Conservation (phyloP, 2,797 vertebrate genomes). For the Brotula barbata region DNA sequence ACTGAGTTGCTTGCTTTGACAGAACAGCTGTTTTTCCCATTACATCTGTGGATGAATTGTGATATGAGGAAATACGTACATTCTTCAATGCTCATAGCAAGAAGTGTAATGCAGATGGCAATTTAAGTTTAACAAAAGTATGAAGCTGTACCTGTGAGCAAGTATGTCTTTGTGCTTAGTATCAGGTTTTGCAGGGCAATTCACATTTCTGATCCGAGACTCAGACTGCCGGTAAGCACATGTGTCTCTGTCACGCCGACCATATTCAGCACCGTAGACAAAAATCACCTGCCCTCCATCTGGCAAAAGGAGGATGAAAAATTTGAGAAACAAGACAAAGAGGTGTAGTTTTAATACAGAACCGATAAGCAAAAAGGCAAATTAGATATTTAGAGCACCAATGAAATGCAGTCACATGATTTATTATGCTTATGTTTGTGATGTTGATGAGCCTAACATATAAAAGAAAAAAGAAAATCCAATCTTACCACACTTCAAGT, state of each 20-base stretch:
- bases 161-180: slow-evolving; percentile 11
- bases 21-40: slow-evolving; percentile 27
- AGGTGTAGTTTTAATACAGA: too few relatives aligned
- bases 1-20: slow-evolving; percentile 5
- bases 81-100: too few relatives aligned
- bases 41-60: slow-evolving; percentile 36
- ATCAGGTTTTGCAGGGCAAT: slow-evolving; percentile 22
- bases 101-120: neutral
- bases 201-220: neutral
- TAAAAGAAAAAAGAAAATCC: neutral
- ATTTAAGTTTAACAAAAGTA: neutral
- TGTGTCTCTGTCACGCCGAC: slow-evolving; percentile 32
- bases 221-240: slow-evolving; percentile 14
- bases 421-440: neutral
- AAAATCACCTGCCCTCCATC: slow-evolving; percentile 6
- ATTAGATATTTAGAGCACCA: too few relatives aligned
- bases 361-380: too few relatives aligned
- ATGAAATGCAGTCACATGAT: neutral
- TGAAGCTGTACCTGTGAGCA: slow-evolving; percentile 19
- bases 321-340: neutral
- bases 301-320: slow-evolving; percentile 10
- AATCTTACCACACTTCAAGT: slow-evolving; percentile 35
- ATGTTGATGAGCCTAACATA: neutral
- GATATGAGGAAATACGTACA: too few relatives aligned
- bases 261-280: slow-evolving; percentile 32